phyloP scores from a whole-genome alignment of 2,113 vertebrate genomes.

The Tragelaphus imberbis region DNA sequence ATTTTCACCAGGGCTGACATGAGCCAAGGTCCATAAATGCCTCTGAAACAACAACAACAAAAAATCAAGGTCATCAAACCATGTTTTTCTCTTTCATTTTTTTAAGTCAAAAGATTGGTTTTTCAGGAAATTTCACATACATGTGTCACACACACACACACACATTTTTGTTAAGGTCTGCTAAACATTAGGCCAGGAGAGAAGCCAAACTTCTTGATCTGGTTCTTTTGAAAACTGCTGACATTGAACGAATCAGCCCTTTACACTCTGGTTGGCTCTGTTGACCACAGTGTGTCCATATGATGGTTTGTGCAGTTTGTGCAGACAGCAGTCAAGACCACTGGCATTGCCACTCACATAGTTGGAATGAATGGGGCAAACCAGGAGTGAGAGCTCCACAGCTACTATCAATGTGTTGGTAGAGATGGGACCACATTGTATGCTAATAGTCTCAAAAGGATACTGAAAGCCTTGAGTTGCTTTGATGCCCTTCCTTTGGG shows the following conservation, averaged over 20 bases:
- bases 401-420: too few relatives aligned
- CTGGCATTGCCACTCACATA: neutral
- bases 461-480: too few relatives aligned
- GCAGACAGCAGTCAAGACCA: neutral
- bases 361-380: neutral
- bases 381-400: neutral
- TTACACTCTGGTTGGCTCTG: neutral
- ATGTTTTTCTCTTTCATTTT: conserved; percentile 33
- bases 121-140: conserved; percentile 53
- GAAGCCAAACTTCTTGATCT: conserved; percentile 32
- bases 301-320: neutral
- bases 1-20: conserved; percentile 45
- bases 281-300: neutral
- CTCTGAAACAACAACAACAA: conserved; percentile 51
- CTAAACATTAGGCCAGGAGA: conserved; percentile 63
- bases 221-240: neutral
- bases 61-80: conserved; percentile 46
- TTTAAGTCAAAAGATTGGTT: conserved; percentile 61
- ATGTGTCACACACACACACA: conserved; percentile 38
- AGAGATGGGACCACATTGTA: too few relatives aligned
- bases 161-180: conserved; percentile 31
- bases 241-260: neutral
- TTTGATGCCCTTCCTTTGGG: too few relatives aligned
- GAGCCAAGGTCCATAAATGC: conserved; percentile 64
- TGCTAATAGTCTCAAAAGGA: too few relatives aligned